phyloP scores from a whole-genome alignment of 2,888 invertebrate species.

The Melieria crassipennis region DNA sequence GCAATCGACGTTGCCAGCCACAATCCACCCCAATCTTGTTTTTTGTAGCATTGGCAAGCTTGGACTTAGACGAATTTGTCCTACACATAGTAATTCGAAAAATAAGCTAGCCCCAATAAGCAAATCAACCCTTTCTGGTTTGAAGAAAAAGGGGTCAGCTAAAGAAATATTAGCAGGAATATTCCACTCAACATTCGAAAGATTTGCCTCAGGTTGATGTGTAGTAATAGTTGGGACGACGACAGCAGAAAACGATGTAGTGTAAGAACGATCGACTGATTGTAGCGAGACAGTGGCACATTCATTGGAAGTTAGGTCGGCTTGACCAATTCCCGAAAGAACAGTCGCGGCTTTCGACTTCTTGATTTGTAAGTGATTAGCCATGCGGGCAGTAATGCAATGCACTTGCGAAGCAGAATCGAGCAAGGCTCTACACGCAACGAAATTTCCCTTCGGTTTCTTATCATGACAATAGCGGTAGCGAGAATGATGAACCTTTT shows the following conservation, averaged over 20 bases:
- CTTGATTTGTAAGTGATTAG: slow-evolving; percentile 27
- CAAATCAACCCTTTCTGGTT: slow-evolving; percentile 11
- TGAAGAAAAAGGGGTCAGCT: slow-evolving; percentile 22
- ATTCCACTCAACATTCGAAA: slow-evolving; percentile 24
- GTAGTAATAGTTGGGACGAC: slow-evolving; percentile 40
- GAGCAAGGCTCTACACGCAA: slow-evolving; percentile 31
- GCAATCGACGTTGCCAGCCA: neutral
- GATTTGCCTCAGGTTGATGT: slow-evolving; percentile 37
- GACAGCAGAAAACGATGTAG: slow-evolving; percentile 33
- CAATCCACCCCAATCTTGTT: slow-evolving; percentile 27
- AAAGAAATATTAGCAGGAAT: slow-evolving; percentile 25
- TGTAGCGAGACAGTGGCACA: neutral
- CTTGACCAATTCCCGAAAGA: slow-evolving; percentile 28
- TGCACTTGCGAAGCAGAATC: slow-evolving; percentile 31
- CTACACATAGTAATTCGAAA: slow-evolving; percentile 18
- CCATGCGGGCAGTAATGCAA: slow-evolving; percentile 21
- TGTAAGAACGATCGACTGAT: neutral
- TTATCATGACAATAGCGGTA: slow-evolving; percentile 27
- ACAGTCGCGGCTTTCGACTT: slow-evolving; percentile 1
- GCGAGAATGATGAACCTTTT: slow-evolving; percentile 18
- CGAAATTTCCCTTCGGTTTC: slow-evolving; percentile 7
- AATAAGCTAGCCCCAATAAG: slow-evolving; percentile 17
- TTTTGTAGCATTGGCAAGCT: slow-evolving; percentile 20
- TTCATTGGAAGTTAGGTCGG: slow-evolving; percentile 10
- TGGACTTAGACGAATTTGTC: slow-evolving; percentile 7